A percentile compares a stretch with the other conserved stretches of the same genome.
Conservation (phyloP, 2,888 invertebrate genomes). For the Hartigia nigra region DNA sequence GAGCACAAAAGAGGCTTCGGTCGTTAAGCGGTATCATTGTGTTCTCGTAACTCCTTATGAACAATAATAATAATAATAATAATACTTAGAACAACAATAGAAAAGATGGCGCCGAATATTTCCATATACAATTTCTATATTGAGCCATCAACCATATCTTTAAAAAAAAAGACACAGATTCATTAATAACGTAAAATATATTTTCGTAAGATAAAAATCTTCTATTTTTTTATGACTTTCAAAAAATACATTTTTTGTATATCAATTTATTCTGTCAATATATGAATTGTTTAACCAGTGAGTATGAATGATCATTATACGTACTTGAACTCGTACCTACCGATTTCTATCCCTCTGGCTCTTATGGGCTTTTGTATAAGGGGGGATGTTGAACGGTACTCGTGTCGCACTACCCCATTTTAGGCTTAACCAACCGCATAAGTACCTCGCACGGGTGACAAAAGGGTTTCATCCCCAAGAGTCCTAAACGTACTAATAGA, state of each 20-base stretch:
- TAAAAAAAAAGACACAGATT: no score
- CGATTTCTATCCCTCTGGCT: background rate
- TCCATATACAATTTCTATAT: background rate
- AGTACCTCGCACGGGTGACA: slow-evolving; percentile 56
- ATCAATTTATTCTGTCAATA: background rate
- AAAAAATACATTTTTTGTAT: background rate
- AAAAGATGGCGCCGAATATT: background rate
- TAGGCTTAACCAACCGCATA: slow-evolving; percentile 57
- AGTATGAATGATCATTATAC: background rate
- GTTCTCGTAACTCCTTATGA: slow-evolving; percentile 29
- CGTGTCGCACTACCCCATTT: slow-evolving; percentile 39
- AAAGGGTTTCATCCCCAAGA: slow-evolving; percentile 60
- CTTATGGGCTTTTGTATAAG: background rate
- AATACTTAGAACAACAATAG: background rate
- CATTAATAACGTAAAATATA: background rate
- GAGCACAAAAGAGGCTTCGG: slow-evolving; percentile 31
- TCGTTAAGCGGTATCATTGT: slow-evolving; percentile 34
- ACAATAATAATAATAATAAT: slow-evolving; percentile 29
- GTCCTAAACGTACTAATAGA: slow-evolving; percentile 51
- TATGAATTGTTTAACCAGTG: background rate
- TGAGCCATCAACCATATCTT: background rate
- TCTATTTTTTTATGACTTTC: background rate
- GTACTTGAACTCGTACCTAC: background rate
- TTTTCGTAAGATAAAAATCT: background rate
- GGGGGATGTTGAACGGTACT: slow-evolving; percentile 14